Percentiles rank a stretch among this genome's conserved stretches.
Evolutionary conservation across 2,113 vertebrate species (phyloP).

Genomic region (Chloropsis cyanopogon): DNA sequence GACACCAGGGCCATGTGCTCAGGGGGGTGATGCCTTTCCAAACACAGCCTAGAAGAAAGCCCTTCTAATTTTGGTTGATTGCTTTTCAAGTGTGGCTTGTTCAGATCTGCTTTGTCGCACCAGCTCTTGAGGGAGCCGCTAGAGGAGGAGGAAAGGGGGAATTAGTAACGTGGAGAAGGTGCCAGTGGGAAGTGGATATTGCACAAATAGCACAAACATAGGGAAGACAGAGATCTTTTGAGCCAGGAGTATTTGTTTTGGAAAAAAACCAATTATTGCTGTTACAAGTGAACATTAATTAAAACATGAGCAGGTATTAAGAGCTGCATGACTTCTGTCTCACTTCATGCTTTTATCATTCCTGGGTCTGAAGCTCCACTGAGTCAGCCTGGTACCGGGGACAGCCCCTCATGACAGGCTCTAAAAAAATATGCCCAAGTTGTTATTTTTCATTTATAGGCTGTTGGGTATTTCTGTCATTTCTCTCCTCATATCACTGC

Average conservation of each 20-base stretch:
- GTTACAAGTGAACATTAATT: neutral
- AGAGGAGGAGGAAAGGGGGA: neutral
- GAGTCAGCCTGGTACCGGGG: neutral
- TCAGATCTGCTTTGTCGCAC: rapidly evolving
- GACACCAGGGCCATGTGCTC: neutral
- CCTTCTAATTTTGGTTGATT: neutral
- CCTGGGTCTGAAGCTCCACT: neutral
- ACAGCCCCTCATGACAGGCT: neutral
- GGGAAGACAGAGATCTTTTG: neutral
- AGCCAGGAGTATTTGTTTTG: neutral
- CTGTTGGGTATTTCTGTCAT: neutral
- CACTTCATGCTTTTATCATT: neutral
- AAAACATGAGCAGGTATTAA: neutral
- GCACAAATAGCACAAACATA: neutral
- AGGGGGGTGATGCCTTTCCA: neutral
- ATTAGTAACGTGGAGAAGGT: rapidly evolving
- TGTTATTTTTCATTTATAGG: neutral
- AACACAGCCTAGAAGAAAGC: neutral
- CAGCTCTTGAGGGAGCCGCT: neutral
- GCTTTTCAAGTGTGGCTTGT: neutral
- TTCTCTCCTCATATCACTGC: neutral
- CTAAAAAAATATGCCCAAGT: neutral
- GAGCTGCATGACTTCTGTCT: neutral
- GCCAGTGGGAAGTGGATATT: neutral
- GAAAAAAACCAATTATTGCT: neutral